Percentiles rank a stretch among this genome's conserved stretches.
Conservation (phyloP, 2,113 vertebrate species). For the Marmota monax region DNA sequence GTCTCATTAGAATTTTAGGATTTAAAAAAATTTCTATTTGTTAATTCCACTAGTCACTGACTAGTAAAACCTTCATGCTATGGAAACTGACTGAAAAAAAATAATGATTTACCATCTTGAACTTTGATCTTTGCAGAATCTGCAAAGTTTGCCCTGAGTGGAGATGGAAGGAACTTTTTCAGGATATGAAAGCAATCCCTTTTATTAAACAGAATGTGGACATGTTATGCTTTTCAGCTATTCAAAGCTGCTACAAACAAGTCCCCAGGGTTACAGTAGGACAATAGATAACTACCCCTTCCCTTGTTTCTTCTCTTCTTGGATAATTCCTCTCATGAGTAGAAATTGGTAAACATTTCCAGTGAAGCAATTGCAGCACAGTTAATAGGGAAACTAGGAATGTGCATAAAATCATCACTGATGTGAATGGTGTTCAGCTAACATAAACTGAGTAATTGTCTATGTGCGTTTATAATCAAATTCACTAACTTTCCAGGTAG, state of each 20-base stretch:
- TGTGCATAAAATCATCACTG: not conserved
- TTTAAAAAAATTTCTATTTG: not conserved
- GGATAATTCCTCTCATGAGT: not conserved
- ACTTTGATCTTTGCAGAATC: slow-evolving; percentile 68
- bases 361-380: not conserved
- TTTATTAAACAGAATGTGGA: not conserved
- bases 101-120: slow-evolving; percentile 34
- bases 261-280: not conserved
- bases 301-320: not conserved
- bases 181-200: slow-evolving; percentile 33
- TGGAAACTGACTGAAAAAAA: slow-evolving; percentile 62
- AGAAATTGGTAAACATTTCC: slow-evolving; percentile 26
- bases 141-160: not conserved
- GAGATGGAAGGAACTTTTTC: slow-evolving; percentile 47
- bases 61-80: slow-evolving; percentile 39
- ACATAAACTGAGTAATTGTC: slow-evolving; percentile 70
- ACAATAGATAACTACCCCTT: not conserved
- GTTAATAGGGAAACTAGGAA: not conserved
- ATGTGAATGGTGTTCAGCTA: slow-evolving; percentile 44
- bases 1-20: not conserved
- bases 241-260: slow-evolving; percentile 39
- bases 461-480: slow-evolving; percentile 66
- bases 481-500: slow-evolving; percentile 66
- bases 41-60: slow-evolving; percentile 23
- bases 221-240: slow-evolving; percentile 20